Base-by-base conservation (phyloP, 2,797 vertebrate species). In the Nyctalus aviator region DNA sequence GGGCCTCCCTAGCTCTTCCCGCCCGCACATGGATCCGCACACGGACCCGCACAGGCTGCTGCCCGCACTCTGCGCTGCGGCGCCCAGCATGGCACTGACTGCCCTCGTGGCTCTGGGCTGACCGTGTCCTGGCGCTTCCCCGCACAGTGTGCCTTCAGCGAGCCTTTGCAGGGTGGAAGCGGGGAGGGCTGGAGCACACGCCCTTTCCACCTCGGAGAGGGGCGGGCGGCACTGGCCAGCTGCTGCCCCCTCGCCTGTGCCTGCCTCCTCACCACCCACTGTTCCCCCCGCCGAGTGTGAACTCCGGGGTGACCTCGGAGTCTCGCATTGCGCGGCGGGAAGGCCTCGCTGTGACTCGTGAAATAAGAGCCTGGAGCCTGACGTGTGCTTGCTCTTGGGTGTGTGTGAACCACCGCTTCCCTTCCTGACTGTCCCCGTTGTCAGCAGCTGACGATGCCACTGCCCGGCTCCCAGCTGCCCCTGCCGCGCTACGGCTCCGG, bases 401-500 rank as follows among this genome's bases (percentile, higher is more conserved):
- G 5, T 0, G 0, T 37, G n/a, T 55, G 4, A 44, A 8, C 27
- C 4, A 15, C 25, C 4, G 0, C 20, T 20, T 59, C 57, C 0
- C 5, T 18, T 21, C 84, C 78, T 98, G 84, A 97, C 91, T 90
- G 1, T 55, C 0, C 95, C 87, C 94, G 44, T 98, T 88, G 4
- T 89, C 82, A 87, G 73, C 98, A 99, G 99, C 98, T 99, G 95
- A 99, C 99, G 0, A 99, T 99, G 99, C 99, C 99, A 8, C 98
- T 99, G 87, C 99, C 99, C 14, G 99, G 99, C 90, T 99, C 99
- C 81, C 99, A 99, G 98, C 98, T 99, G 94, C 97, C 98, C 59
- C 96, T 98, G 97, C 98, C 98, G 46, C 99, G 99, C 69, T 99
- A 99, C 0, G 98, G 99, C 96, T 99, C 99, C 6, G 99, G 99